A percentile compares a stretch with the other conserved stretches of the same genome.
Conservation (phyloP, 2,113 vertebrate genomes). For the Plecotus auritus region DNA sequence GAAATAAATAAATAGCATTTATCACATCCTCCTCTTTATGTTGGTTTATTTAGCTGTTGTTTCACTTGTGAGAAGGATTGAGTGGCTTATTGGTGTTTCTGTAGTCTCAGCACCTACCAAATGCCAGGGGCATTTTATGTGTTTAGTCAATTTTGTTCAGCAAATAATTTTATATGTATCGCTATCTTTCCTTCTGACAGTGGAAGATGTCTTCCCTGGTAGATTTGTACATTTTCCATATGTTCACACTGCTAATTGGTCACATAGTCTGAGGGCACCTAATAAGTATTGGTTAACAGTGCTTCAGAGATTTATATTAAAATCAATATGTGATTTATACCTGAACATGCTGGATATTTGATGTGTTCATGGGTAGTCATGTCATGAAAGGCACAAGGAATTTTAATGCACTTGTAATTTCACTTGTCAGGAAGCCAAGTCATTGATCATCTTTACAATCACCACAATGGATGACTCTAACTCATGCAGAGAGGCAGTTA, state of each 20-base stretch:
- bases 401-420: slow-evolving; percentile 69
- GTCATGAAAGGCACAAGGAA: slow-evolving; percentile 55
- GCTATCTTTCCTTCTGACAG: neutral
- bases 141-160: neutral
- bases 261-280: neutral
- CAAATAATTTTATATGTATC: neutral
- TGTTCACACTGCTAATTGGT: neutral
- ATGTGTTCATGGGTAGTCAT: slow-evolving; percentile 15
- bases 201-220: neutral
- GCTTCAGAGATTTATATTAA: neutral
- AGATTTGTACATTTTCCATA: neutral
- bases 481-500: slow-evolving; percentile 25
- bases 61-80: neutral
- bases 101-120: neutral
- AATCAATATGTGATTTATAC: slow-evolving; percentile 3
- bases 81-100: neutral
- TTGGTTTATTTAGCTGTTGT: neutral
- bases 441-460: slow-evolving; percentile 68
- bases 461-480: slow-evolving; percentile 48
- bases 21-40: neutral
- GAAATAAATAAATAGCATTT: neutral
- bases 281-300: neutral
- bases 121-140: neutral
- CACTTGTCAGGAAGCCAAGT: slow-evolving; percentile 61
- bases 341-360: neutral